These are phyloP conservation scores for Channa maculata DNA, from an alignment of 2,113 vertebrate species.

Conservation along the genomic window DNA sequence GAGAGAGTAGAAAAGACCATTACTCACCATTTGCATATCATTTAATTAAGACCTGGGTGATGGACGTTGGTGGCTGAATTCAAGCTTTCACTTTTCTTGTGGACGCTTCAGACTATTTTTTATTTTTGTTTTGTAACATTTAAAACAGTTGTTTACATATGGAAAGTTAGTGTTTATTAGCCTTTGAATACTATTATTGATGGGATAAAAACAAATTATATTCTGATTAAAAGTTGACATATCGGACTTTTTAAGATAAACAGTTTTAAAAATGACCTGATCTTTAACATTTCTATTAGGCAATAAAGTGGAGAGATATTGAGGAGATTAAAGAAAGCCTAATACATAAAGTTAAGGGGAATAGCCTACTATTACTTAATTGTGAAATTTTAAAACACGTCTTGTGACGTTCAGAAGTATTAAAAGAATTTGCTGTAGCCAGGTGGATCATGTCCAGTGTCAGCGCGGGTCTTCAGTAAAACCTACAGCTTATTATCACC, in stretches of 20 bases:
- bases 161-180: no score
- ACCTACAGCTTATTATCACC: neutral
- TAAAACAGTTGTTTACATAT: no score
- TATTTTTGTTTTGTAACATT: no score
- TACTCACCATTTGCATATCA: conserved; percentile 50
- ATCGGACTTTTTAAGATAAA: no score
- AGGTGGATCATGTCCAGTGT: neutral
- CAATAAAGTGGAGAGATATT: no score
- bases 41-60: conserved; percentile 52
- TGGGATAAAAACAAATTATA: no score
- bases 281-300: no score
- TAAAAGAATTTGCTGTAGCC: neutral
- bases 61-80: neutral
- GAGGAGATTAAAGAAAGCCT: no score
- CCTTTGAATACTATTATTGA: no score
- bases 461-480: neutral
- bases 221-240: no score
- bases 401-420: neutral
- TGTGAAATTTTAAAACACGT: neutral
- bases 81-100: neutral
- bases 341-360: neutral
- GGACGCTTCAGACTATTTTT: no score
- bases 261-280: no score
- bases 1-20: neutral
- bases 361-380: neutral